phyloP scores from a whole-genome alignment of 2,113 vertebrate genomes.

The Perca flavescens region DNA sequence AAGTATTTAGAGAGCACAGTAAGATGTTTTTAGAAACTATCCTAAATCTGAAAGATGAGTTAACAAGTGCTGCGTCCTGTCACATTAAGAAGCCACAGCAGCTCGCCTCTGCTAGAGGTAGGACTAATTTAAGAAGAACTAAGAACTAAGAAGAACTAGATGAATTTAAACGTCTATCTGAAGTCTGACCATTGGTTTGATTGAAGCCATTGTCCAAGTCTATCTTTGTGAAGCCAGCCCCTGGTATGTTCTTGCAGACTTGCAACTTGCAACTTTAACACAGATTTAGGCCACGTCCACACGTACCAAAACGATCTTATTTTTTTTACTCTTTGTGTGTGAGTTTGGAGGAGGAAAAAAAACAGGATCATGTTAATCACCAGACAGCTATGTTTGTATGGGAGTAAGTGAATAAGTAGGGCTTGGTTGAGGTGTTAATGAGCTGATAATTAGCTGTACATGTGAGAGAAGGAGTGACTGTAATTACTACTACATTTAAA shows the following conservation, averaged over 20 bases:
- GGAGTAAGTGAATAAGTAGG: slow-evolving; percentile 46
- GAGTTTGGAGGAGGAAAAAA: not conserved
- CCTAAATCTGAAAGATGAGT: not conserved
- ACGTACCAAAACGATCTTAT: too few relatives aligned
- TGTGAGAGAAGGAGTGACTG: slow-evolving; percentile 42
- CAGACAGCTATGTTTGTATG: slow-evolving; percentile 41
- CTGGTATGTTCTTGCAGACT: not conserved
- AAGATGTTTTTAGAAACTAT: not conserved
- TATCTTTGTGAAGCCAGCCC: not conserved
- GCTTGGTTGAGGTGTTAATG: slow-evolving; percentile 65
- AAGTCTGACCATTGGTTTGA: not conserved
- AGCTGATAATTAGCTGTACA: slow-evolving; percentile 66
- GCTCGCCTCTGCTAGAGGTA: not conserved
- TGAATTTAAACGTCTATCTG: not conserved
- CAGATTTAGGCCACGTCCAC: not conserved
- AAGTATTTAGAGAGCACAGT: not conserved
- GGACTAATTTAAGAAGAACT: too few relatives aligned
- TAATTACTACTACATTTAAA: slow-evolving; percentile 57
- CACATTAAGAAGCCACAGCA: not conserved
- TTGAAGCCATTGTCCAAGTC: not conserved
- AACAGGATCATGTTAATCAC: slow-evolving; percentile 23
- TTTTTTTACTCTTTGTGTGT: not conserved
- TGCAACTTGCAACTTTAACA: not conserved
- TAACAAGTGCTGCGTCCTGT: not conserved
- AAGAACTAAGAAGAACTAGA: too few relatives aligned